Base-by-base conservation (phyloP, 2,113 vertebrate species). In the Triplophysa rosa region DNA sequence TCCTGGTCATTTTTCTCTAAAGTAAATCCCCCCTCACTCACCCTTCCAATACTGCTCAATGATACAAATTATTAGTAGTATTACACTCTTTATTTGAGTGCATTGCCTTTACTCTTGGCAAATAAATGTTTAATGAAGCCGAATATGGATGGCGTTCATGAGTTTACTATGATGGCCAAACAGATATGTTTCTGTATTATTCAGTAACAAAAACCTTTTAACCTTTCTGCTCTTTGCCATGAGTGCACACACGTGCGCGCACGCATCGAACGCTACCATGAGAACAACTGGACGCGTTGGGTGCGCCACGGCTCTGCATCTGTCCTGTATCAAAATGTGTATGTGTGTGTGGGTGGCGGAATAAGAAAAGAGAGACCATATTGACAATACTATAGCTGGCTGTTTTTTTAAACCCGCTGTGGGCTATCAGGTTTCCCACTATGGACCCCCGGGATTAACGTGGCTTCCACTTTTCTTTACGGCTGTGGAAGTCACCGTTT, bases 391-490 rank as follows among this genome's bases (percentile, higher is more conserved):
- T 84, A 17, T 14, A 82, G 86, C 91, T 72, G 86, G 90, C 85
- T 89, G 86, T 87, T 93, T 93, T 92, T 93, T 96, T 94, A 94
- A 90, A 93, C 88, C 94, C 93, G 91, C 92, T 92, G 92, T 24
- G 80, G 89, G 90, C 92, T 92, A 93, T 99, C 94, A 92, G 89
- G 91, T 98, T 94, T 93, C 92, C 88, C 91, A 88, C 91, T 93
- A 94, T 93, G 93, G 95, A 95, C 94, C 96, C 92, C 69, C 78
- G 93, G 93, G 90, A 93, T 89, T 84, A 86, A 84, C 87, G 87
- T 82, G 88, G 88, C 93, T 96, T 94, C 94, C 89, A 92, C 95
- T 96, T 97, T 95, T 95, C 93, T 86, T 90, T 93, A 94, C 90
- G 94, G 93, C 91, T 91, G 89, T 94, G 93, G 94, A 93, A 94